These are phyloP conservation scores for Synergus itoensis DNA, from an alignment of 2,888 invertebrate species.

Conservation along the genomic window DNA sequence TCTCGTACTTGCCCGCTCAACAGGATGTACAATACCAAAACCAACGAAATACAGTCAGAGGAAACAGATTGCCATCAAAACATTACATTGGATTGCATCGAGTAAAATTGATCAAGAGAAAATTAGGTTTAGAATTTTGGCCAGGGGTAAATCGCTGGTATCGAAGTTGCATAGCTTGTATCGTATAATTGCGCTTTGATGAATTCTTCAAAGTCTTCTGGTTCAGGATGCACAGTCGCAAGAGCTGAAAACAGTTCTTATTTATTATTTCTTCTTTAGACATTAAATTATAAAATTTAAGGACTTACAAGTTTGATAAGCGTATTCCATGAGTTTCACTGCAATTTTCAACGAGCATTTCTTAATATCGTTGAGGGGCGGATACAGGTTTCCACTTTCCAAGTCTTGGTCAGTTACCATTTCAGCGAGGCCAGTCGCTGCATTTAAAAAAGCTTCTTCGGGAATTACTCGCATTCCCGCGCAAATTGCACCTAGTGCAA, in stretches of 20 bases:
- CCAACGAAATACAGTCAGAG: conserved; percentile 7
- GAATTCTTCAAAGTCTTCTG: conserved; percentile 85
- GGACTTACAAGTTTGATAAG: conserved; percentile 86
- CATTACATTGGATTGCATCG: not conserved
- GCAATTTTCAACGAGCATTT: conserved; percentile 94
- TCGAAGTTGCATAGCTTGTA: conserved; percentile 83
- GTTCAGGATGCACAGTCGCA: conserved; percentile 89
- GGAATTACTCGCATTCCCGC: conserved; percentile 94
- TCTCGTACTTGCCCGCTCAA: conserved; percentile 25
- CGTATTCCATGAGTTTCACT: conserved; percentile 87
- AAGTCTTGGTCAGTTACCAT: conserved; percentile 90
- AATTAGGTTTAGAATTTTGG: conserved; percentile 76
- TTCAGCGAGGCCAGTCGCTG: conserved; percentile 91
- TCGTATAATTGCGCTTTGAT: conserved; percentile 91
- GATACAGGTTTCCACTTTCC: conserved; percentile 92
- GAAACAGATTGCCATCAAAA: not conserved
- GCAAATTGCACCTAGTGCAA: conserved; percentile 93
- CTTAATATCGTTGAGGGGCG: conserved; percentile 90
- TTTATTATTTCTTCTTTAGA: conserved; percentile 1
- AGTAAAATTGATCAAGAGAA: not conserved
- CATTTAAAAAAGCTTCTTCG: conserved; percentile 94
- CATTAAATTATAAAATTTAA: conserved; percentile 17
- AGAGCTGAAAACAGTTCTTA: conserved; percentile 80
- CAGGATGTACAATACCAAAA: conserved; percentile 31
- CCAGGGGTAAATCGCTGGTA: conserved; percentile 84